A percentile compares a stretch with the other conserved stretches of the same genome.
Conservation (phyloP, 2,113 vertebrate species). For the Crypturellus undulatus region DNA sequence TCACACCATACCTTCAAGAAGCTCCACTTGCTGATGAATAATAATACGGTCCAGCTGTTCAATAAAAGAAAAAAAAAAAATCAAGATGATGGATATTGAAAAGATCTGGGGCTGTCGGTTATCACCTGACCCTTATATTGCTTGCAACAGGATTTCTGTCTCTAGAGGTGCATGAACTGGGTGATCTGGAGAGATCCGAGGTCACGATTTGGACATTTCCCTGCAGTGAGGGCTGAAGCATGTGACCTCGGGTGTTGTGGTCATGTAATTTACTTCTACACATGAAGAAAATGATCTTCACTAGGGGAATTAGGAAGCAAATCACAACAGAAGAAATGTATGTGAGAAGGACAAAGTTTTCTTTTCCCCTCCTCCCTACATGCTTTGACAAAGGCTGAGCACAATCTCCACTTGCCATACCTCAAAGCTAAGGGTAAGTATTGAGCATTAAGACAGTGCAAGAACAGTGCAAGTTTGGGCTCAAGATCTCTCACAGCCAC, state of each 20-base stretch:
- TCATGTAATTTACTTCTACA: accelerated
- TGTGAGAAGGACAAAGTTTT: neutral
- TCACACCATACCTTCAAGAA: constrained; percentile 87
- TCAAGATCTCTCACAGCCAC: accelerated
- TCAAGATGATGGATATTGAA: neutral
- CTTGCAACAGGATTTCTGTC: neutral
- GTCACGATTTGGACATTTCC: neutral
- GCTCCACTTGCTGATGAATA: constrained; percentile 96
- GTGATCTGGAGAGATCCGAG: neutral
- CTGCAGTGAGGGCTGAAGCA: neutral
- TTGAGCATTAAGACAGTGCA: neutral
- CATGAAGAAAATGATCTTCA: neutral
- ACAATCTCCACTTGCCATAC: neutral
- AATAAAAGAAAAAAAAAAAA: constrained; percentile 23
- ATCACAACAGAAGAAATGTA: neutral
- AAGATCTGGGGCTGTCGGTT: neutral
- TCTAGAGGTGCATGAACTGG: neutral
- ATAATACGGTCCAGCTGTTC: constrained; percentile 92
- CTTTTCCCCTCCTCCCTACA: neutral
- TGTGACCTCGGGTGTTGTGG: neutral
- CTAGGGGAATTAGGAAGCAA: neutral
- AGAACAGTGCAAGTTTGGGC: neutral
- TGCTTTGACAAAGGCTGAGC: neutral
- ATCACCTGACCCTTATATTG: neutral
- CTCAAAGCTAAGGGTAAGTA: neutral